Conservation (phyloP, 2,113 vertebrate species). For the Martes martes region DNA sequence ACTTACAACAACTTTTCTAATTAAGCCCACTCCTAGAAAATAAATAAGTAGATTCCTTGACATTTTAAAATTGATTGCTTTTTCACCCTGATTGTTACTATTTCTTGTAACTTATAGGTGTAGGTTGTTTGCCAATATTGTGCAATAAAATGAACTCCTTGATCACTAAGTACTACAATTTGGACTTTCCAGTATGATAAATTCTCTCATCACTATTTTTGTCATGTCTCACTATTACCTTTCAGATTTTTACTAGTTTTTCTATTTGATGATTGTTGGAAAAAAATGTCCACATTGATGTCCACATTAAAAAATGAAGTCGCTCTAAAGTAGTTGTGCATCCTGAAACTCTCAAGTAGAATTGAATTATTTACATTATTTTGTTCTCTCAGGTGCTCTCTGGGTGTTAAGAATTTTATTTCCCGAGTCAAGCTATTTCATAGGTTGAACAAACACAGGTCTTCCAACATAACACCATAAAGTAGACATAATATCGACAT, state of each 20-base stretch:
- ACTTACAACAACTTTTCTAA: constrained; percentile 37
- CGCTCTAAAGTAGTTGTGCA: background rate
- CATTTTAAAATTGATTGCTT: constrained; percentile 25
- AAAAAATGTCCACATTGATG: background rate
- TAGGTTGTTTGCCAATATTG: background rate
- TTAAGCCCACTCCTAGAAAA: background rate
- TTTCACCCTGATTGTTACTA: background rate
- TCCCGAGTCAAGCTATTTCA: background rate
- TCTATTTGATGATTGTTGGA: background rate
- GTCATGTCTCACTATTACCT: background rate
- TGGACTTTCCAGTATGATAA: background rate
- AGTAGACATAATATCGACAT: background rate
- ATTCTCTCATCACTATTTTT: background rate
- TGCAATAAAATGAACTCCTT: background rate
- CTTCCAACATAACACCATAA: background rate
- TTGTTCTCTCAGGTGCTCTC: background rate
- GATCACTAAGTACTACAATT: background rate
- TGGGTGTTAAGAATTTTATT: constrained; percentile 37
- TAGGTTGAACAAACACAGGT: constrained; percentile 1
- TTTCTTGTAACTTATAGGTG: background rate
- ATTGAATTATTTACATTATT: background rate
- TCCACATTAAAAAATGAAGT: background rate
- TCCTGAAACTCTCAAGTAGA: background rate
- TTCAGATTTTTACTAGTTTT: constrained; percentile 2
- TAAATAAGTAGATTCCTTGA: constrained; percentile 22